Conservation (phyloP, 2,888 invertebrate species). For the Dusona sp. region DNA sequence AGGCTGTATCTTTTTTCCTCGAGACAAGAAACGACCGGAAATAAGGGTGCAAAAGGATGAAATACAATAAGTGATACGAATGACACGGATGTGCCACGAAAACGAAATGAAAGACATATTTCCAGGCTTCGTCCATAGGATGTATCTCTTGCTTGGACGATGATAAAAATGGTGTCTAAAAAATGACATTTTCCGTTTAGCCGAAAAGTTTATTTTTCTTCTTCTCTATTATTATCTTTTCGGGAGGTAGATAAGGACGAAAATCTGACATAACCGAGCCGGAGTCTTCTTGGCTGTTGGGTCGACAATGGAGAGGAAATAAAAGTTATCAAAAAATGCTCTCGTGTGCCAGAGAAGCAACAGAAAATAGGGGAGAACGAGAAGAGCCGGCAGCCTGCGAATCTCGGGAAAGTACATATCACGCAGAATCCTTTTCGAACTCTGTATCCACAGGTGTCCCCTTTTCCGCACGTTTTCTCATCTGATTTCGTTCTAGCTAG, state of each 20-base stretch:
- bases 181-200: conserved; percentile 17
- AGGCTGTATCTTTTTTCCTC: conserved; percentile 23
- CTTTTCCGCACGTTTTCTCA: conserved; percentile 47
- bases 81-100: conserved; percentile 52
- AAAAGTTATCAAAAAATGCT: conserved; percentile 36
- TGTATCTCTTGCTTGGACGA: not conserved
- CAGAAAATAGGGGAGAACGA: not conserved
- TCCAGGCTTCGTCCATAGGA: not conserved
- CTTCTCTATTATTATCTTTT: not conserved
- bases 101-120: conserved; percentile 46
- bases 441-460: conserved; percentile 65
- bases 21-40: conserved; percentile 35
- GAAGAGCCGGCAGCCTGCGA: conserved; percentile 19
- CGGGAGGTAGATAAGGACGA: not conserved
- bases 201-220: not conserved
- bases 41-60: conserved; percentile 53
- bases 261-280: not conserved
- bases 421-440: conserved; percentile 51
- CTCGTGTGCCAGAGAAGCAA: conserved; percentile 42
- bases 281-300: not conserved
- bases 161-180: not conserved
- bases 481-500: conserved; percentile 42
- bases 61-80: conserved; percentile 63
- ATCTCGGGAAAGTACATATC: conserved; percentile 27
- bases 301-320: conserved; percentile 15